Evolutionary conservation across 2,797 vertebrate species (phyloP).

Genomic region (Amphiprion clarkii): DNA sequence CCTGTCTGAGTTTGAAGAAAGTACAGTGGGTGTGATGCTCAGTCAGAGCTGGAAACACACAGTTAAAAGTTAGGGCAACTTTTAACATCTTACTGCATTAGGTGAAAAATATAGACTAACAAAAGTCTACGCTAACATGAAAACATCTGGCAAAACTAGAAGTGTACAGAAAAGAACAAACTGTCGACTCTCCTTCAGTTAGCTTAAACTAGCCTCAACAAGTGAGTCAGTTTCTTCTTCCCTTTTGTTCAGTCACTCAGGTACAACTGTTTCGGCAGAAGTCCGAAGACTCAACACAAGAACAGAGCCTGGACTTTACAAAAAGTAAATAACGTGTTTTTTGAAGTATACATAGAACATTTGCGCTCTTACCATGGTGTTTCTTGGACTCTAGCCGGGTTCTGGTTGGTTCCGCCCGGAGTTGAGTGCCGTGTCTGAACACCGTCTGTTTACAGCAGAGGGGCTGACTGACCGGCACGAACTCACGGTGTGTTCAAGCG

Average conservation of each 20-base stretch:
- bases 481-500: slow-evolving; percentile 38
- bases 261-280: slow-evolving; percentile 38
- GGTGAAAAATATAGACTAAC: not conserved
- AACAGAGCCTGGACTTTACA: not conserved
- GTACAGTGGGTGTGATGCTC: not conserved
- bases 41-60: slow-evolving; percentile 56
- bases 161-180: not conserved
- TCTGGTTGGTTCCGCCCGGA: slow-evolving; percentile 42
- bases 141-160: not conserved
- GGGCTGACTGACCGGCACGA: slow-evolving; percentile 39
- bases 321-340: not conserved
- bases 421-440: slow-evolving; percentile 7
- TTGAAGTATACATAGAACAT: not conserved
- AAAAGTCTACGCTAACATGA: not conserved
- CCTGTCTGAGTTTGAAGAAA: slow-evolving; percentile 12
- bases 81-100: not conserved
- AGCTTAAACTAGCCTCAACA: slow-evolving; percentile 10
- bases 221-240: slow-evolving; percentile 10
- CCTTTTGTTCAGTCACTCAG: slow-evolving; percentile 40
- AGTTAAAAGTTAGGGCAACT: not conserved
- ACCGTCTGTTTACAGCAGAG: slow-evolving; percentile 51
- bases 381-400: not conserved
- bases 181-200: not conserved
- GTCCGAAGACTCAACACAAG: not conserved
- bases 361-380: slow-evolving; percentile 43